Evolutionary conservation across 2,888 invertebrate genomes (phyloP), one percentile per base, ranked within the genome.

Genomic region (Microctonus brassicae): DNA sequence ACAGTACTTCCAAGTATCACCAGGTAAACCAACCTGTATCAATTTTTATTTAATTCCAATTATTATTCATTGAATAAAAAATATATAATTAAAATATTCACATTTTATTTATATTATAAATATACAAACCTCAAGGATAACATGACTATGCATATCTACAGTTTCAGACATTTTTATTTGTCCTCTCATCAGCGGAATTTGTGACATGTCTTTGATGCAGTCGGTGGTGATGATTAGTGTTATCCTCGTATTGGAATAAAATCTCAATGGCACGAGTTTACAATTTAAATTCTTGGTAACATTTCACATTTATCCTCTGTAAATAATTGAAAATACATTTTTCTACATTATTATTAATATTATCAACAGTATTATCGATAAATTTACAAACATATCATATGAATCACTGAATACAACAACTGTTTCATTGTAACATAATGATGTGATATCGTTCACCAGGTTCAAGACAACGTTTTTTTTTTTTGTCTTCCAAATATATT

Each of bases 1-100:
- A n/a, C 92, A 92, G 82, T 93, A 91, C 70, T 92, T 89, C 91
- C 92, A 93, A 20, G 91, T 91, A 79, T 92, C 91, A 24, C 90
- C 90, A 69, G 90, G 90, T 77, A 90, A 88, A 20, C 93, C 93
- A 39, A 91, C 93, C 80, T 92, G 89, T 63, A 55, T 64, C 11
- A 47, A 52, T 63, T 1, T 57, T 2, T 52, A 47, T 39, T 17
- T 52, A 47, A 70, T 52, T 36, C 36, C 3, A 68, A 20, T 52
- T 55, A 36, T 62, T 3, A 24, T 60, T 68, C 34, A 29, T 57
- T 10, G 3, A 52, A 29, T 47, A n/a, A 36, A 39, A 13, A 34
- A 42, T 64, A 20, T 52, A 17, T 29, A 47, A 69, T 53, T n/a
- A n/a, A n/a, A n/a, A n/a, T 39, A 39, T 33, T 11, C 3, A n/a